These are phyloP conservation scores for Brachyptera putata DNA, from an alignment of 2,888 invertebrate genomes.

Conservation along the genomic window DNA sequence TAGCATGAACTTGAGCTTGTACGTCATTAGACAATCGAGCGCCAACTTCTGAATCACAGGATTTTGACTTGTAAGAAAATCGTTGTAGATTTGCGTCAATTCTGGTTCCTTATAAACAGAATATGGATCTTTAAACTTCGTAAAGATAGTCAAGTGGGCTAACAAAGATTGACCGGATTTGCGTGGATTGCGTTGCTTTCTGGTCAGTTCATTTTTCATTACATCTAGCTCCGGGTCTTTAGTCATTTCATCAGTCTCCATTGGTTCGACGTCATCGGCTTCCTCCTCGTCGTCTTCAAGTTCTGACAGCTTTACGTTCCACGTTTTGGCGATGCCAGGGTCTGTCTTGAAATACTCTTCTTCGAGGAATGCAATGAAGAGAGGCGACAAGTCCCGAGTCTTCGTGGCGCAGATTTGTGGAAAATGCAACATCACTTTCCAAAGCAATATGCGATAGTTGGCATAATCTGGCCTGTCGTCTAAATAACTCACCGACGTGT, in stretches of 20 bases:
- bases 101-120: conserved; percentile 72
- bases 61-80: conserved; percentile 76
- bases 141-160: conserved; percentile 68
- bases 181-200: conserved; percentile 13
- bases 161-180: conserved; percentile 47
- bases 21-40: conserved; percentile 79
- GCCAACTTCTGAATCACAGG: conserved; percentile 77
- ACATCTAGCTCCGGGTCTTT: conserved; percentile 36
- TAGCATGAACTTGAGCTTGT: conserved; percentile 71
- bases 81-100: conserved; percentile 68
- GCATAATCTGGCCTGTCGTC: conserved; percentile 62
- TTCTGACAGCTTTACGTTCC: conserved; percentile 50
- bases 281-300: conserved; percentile 44
- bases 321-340: conserved; percentile 52
- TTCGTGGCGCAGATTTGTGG: conserved; percentile 72
- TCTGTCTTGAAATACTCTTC: conserved; percentile 58
- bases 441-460: conserved; percentile 75
- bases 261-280: conserved; percentile 42
- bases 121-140: conserved; percentile 75
- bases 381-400: conserved; percentile 71
- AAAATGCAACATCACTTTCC: conserved; percentile 72
- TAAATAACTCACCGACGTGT: conserved; percentile 42
- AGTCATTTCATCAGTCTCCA: not conserved
- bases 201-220: conserved; percentile 32
- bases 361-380: conserved; percentile 78